phyloP scores from a whole-genome alignment of 1,140 invertebrate species.

The Apis laboriosa region DNA sequence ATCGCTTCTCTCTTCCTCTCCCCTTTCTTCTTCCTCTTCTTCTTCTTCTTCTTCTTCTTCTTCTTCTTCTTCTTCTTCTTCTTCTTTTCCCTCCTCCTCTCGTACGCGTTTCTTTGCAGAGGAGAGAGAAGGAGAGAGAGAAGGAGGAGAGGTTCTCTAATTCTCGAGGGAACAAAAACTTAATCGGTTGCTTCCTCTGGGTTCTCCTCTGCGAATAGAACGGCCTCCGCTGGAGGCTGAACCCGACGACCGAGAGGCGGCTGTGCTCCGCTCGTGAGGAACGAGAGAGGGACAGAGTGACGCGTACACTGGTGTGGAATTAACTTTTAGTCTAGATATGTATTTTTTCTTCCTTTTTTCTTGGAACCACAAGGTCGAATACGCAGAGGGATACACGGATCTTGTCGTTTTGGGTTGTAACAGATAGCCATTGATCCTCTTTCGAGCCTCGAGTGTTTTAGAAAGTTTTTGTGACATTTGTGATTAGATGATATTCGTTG shows the following conservation, averaged over 20 bases:
- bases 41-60: constrained; percentile 14
- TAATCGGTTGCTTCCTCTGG: constrained; percentile 77
- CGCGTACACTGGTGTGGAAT: constrained; percentile 28
- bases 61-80: background rate
- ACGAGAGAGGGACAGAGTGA: constrained; percentile 18
- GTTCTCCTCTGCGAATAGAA: constrained; percentile 47
- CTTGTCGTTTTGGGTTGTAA: constrained; percentile 8
- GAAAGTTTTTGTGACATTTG: background rate
- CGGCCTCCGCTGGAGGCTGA: constrained; percentile 29
- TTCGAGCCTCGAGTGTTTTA: background rate
- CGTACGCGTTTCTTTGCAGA: constrained; percentile 25
- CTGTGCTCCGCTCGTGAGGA: background rate
- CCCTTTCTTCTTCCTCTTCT: constrained; percentile 4
- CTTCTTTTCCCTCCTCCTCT: constrained; percentile 18
- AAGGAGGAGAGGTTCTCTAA: constrained; percentile 60
- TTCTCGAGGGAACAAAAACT: constrained; percentile 76
- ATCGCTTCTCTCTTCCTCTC: constrained; percentile 7
- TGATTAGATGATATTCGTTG: background rate
- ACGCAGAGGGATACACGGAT: background rate
- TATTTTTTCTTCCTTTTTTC: background rate
- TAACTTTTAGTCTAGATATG: constrained; percentile 27
- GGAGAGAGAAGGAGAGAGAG: background rate
- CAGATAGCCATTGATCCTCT: constrained; percentile 9
- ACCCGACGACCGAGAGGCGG: background rate
- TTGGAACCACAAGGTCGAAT: too few species aligned